Evolutionary conservation across 2,797 vertebrate genomes (phyloP), one percentile per base, ranked within the genome.

Genomic region (Phaenicophaeus curvirostris): DNA sequence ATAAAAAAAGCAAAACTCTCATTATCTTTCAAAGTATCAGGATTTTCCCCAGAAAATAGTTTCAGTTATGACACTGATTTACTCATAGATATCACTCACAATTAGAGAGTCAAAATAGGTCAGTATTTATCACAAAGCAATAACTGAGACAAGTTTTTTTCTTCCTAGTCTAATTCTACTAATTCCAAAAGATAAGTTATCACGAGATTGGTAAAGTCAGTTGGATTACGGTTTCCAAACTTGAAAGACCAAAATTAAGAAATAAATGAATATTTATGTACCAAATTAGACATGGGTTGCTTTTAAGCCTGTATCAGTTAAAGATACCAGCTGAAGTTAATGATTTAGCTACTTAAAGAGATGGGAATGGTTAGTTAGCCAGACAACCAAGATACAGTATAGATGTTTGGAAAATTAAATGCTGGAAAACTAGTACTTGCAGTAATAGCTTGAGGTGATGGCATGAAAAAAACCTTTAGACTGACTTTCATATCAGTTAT

Each of bases 211-310:
- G 15, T 11, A 82, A 87, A 93, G 30, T 61, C 1, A 91, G 91
- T 91, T 71, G 89, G 59, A 85, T 71, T 55, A 48, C 27, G 73
- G 30, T 87, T 94, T 91, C 85, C 33, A 94, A 88, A 89, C 11
- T 48, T 65, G 27, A 87, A 65, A 89, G 66, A 78, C 33, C 12
- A 86, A 93, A 92, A 65, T 80, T 50, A 77, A 77, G 12, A 7
- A 35, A 27, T 54, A 83, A 77, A 83, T 74, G 59, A 28, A n/a
- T 74, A 73, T 67, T 87, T 92, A 85, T 41, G 24, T 80, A 74
- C 24, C 21, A 83, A 81, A 84, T 94, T 53, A 94, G 54, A 37
- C 10, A 75, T 2, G 2, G 21, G 27, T 33, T 85, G 20, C 62
- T 90, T 94, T 72, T 62, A 91, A 93, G 16, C 23, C 18, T 58